Conservation (phyloP, 53 echinoderm and acorn worm genomes). For the Henricia sp. region DNA sequence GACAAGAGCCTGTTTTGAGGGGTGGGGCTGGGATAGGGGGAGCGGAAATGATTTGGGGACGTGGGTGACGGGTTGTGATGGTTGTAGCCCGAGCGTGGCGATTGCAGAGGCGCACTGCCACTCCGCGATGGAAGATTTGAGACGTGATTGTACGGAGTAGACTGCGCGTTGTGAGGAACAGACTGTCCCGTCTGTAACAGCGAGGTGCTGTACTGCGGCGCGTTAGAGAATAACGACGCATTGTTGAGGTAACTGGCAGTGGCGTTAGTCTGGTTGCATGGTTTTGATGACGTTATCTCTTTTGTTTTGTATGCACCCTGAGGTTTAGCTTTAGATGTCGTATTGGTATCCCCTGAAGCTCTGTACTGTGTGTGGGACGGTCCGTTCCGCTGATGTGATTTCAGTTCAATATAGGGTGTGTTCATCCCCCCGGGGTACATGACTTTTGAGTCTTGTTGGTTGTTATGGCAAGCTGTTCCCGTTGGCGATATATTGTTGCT, state of each 20-base stretch:
- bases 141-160: constrained; percentile 11
- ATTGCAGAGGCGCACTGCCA: constrained; percentile 5
- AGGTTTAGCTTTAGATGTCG: constrained; percentile 15
- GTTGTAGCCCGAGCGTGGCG: constrained; percentile 21
- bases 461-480: constrained; percentile 21
- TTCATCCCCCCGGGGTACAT: constrained; percentile 10
- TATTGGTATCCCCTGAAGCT: constrained; percentile 35
- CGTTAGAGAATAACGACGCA: constrained; percentile 42
- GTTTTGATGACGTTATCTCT: constrained; percentile 1
- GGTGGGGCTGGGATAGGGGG: constrained; percentile 54
- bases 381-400: constrained; percentile 55
- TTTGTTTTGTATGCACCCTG: constrained; percentile 25
- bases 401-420: constrained; percentile 61
- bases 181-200: constrained; percentile 19
- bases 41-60: constrained; percentile 44
- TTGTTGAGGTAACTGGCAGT: constrained; percentile 63
- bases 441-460: constrained; percentile 13
- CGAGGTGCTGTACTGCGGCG: constrained; percentile 30
- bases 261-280: constrained; percentile 24
- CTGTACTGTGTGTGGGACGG: constrained; percentile 25
- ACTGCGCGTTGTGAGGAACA: constrained; percentile 16
- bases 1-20: constrained; percentile 30
- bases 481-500: constrained; percentile 14
- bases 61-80: constrained; percentile 56
- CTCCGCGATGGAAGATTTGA: constrained; percentile 47